phyloP scores from a whole-genome alignment of 2,888 invertebrate species.

The Troides helena region DNA sequence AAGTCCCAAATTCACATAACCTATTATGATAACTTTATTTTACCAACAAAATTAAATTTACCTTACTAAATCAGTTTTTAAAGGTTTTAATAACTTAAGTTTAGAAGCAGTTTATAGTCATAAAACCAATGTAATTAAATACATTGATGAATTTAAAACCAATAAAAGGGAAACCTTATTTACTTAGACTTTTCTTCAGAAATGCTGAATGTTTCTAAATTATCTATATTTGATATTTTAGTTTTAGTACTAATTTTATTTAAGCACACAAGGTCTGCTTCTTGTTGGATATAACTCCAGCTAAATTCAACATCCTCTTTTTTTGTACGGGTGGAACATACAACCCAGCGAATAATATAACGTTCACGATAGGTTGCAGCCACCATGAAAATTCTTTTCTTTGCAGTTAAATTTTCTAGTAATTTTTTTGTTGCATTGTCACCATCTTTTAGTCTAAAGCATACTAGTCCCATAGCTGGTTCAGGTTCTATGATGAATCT shows the following conservation, averaged over 20 bases:
- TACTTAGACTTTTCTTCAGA: conserved; percentile 65
- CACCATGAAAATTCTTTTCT: conserved; percentile 90
- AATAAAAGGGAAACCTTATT: not conserved
- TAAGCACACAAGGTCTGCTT: conserved; percentile 64
- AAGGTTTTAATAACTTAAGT: not conserved
- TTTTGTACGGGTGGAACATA: conserved; percentile 87
- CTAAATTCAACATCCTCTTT: conserved; percentile 87
- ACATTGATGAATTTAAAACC: not conserved
- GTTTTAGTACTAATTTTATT: conserved; percentile 50
- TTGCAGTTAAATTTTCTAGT: conserved; percentile 85
- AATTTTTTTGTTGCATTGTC: conserved; percentile 85
- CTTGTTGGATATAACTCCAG: conserved; percentile 83
- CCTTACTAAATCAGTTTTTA: not conserved
- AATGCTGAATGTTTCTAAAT: conserved; percentile 52
- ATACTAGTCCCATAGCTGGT: conserved; percentile 90
- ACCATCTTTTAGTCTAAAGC: conserved; percentile 90
- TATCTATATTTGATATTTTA: conserved; percentile 52
- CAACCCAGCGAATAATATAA: conserved; percentile 88
- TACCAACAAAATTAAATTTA: not conserved
- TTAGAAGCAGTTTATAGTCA: not conserved
- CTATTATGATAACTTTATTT: not conserved
- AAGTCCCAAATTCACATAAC: not conserved
- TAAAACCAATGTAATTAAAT: not conserved
- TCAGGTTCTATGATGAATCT: conserved; percentile 90
- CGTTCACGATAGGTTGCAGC: conserved; percentile 85